Conservation (phyloP, 2,888 invertebrate genomes). For the Melanchra persicariae region DNA sequence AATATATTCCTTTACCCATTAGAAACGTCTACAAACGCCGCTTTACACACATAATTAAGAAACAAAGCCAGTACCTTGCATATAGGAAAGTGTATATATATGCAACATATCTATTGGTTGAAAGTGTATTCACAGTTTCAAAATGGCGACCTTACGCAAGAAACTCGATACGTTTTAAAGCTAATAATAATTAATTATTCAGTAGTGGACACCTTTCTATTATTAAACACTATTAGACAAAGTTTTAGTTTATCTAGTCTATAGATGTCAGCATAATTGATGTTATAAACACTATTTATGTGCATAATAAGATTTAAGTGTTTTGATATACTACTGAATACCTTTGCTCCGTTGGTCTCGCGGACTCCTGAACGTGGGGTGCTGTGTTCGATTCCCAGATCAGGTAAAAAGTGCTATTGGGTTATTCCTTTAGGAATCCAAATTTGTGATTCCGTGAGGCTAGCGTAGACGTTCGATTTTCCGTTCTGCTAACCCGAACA, state of each 20-base stretch:
- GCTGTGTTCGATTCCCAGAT: too few relatives aligned
- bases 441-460: too few relatives aligned
- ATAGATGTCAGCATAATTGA: conserved; percentile 7
- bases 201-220: conserved; percentile 39
- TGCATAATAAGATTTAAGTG: too few relatives aligned
- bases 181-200: conserved; percentile 20
- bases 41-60: conserved; percentile 4
- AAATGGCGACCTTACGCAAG: conserved; percentile 16
- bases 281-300: not conserved
- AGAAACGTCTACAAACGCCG: not conserved
- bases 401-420: too few relatives aligned
- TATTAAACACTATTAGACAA: not conserved
- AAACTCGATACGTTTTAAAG: conserved; percentile 5
- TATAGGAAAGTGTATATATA: not conserved
- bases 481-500: too few relatives aligned
- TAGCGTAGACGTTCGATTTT: too few relatives aligned
- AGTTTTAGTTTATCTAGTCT: not conserved
- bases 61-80: conserved; percentile 8
- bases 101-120: not conserved
- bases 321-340: too few relatives aligned
- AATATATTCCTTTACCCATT: not conserved
- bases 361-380: too few relatives aligned
- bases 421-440: too few relatives aligned
- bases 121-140: conserved; percentile 21
- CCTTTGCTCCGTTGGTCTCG: too few relatives aligned